phyloP scores from a whole-genome alignment of 2,888 invertebrate species.

The Aspidiotus rigidus region DNA sequence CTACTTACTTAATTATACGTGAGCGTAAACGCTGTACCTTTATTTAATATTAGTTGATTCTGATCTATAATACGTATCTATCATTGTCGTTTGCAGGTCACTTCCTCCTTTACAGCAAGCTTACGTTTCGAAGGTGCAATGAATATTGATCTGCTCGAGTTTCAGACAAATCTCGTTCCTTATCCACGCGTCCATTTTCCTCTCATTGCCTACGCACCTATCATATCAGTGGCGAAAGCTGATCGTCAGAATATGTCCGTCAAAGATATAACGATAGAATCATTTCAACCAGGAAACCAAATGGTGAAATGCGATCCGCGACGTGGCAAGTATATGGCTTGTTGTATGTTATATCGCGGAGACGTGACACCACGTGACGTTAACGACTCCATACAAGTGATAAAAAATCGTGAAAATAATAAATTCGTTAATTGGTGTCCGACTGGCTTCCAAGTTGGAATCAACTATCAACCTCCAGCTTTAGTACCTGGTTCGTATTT shows the following conservation, averaged over 20 bases:
- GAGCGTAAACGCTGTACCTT: no score
- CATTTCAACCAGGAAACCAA: slow-evolving; percentile 82
- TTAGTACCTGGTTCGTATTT: slow-evolving; percentile 25
- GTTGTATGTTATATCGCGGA: slow-evolving; percentile 42
- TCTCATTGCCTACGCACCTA: slow-evolving; percentile 58
- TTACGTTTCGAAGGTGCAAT: slow-evolving; percentile 76
- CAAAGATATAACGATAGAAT: slow-evolving; percentile 72
- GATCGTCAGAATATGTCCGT: slow-evolving; percentile 68
- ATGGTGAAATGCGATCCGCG: slow-evolving; percentile 76
- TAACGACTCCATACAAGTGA: slow-evolving; percentile 36
- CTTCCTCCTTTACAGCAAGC: slow-evolving; percentile 75
- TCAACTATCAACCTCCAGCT: slow-evolving; percentile 32
- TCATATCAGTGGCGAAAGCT: slow-evolving; percentile 62
- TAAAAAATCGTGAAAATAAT: slow-evolving; percentile 34
- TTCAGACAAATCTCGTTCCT: slow-evolving; percentile 51
- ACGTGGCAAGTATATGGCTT: slow-evolving; percentile 31
- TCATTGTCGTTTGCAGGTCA: slow-evolving; percentile 18
- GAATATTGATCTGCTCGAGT: slow-evolving; percentile 53
- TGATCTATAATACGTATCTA: not conserved
- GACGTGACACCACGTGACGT: slow-evolving; percentile 38
- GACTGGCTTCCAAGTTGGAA: slow-evolving; percentile 30
- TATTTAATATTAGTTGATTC: not conserved
- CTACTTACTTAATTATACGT: not conserved
- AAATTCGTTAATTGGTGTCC: slow-evolving; percentile 33
- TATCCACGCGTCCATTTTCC: slow-evolving; percentile 33